Conservation (phyloP, 2,797 vertebrate genomes). For the Lagocephalus sceleratus region DNA sequence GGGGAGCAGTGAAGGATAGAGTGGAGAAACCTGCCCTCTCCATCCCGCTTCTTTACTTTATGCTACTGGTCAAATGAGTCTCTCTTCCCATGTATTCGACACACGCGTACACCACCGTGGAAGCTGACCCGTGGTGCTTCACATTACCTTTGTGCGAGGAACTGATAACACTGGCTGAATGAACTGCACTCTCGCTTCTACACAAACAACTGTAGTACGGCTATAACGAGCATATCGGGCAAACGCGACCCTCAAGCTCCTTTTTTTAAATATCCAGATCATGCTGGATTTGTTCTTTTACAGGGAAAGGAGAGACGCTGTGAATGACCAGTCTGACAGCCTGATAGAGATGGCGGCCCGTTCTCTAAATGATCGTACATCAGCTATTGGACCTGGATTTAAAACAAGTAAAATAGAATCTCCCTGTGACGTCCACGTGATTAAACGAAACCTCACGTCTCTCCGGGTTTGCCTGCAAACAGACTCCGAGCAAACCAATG, state of each 20-base stretch:
- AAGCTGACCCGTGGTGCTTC: no score
- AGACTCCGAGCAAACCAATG: conserved; percentile 90
- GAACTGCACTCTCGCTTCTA: conserved; percentile 51
- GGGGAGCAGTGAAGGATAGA: conserved; percentile 57
- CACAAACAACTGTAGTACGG: conserved; percentile 59
- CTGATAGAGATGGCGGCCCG: conserved; percentile 62
- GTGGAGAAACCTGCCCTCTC: conserved; percentile 48
- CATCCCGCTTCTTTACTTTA: conserved; percentile 3
- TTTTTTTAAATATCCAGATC: conserved; percentile 46
- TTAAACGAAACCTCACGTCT: conserved; percentile 89
- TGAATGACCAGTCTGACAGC: conserved; percentile 75
- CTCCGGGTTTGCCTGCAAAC: conserved; percentile 87
- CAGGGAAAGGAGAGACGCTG: conserved; percentile 44
- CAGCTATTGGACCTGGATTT: conserved; percentile 58
- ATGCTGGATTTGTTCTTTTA: conserved; percentile 26
- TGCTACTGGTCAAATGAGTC: conserved; percentile 45
- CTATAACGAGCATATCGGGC: conserved; percentile 49
- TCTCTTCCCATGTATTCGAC: not conserved
- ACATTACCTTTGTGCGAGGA: not conserved
- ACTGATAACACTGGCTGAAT: conserved; percentile 19
- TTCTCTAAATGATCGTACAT: no score
- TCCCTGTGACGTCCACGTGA: conserved; percentile 88
- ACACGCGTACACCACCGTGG: no score
- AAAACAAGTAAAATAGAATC: conserved; percentile 52
- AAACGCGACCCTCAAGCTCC: conserved; percentile 48